phyloP scores from a whole-genome alignment of 2,888 invertebrate genomes.

The Papilio protenor region DNA sequence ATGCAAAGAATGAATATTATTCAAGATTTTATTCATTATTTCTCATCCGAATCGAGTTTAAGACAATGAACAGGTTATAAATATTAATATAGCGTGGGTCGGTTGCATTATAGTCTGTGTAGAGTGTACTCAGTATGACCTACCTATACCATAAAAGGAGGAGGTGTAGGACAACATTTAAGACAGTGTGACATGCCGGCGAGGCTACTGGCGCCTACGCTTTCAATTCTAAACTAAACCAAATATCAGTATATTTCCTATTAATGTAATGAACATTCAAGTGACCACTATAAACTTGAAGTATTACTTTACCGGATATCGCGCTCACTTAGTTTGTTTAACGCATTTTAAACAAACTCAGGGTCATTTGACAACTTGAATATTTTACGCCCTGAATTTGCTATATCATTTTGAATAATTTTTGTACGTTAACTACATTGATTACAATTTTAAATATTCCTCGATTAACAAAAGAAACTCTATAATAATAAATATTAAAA shows the following conservation, averaged over 20 bases:
- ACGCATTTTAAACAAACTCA: slow-evolving; percentile 15
- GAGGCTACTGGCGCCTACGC: slow-evolving; percentile 72
- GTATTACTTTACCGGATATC: slow-evolving; percentile 15
- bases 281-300: slow-evolving; percentile 36
- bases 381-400: not conserved
- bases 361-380: slow-evolving; percentile 6
- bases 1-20: slow-evolving; percentile 9
- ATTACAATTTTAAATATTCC: not conserved
- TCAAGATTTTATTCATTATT: slow-evolving; percentile 21
- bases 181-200: slow-evolving; percentile 60
- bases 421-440: not conserved
- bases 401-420: not conserved
- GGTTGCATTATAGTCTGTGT: slow-evolving; percentile 28
- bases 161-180: slow-evolving; percentile 61
- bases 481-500: not conserved
- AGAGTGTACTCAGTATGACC: slow-evolving; percentile 38
- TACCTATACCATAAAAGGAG: slow-evolving; percentile 63
- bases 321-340: slow-evolving; percentile 25
- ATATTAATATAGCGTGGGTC: slow-evolving; percentile 40
- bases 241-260: slow-evolving; percentile 17
- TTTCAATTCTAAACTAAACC: slow-evolving; percentile 37
- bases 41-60: slow-evolving; percentile 27
- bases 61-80: slow-evolving; percentile 33
- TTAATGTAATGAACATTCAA: slow-evolving; percentile 37
- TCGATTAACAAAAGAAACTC: not conserved